Evolutionary conservation across 2,797 vertebrate genomes (phyloP), one percentile per base, ranked within the genome.

Genomic region (Tiaroga cobitis): DNA sequence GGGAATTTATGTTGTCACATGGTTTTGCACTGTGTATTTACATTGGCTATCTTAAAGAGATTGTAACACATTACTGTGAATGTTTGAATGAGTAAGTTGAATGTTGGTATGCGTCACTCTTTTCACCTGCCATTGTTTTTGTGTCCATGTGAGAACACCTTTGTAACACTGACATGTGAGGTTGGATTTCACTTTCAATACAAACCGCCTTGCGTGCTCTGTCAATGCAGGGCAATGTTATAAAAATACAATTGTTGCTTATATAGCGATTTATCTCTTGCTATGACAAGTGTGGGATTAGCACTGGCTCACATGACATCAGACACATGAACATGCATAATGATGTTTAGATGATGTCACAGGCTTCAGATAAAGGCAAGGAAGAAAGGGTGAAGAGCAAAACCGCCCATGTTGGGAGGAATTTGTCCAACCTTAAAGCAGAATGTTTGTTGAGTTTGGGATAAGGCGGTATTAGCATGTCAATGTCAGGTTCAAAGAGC

Each of bases 401-500:
- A 85, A 83, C 34, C 18, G 16, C 43, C 70, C 61, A 51, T 41
- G 49, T 49, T 61, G 26, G 18, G 54, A 82, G 70, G 16, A 65
- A 75, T 72, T 80, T 49, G 41, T 81, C 83, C 34, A 68, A 29
- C 32, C 21, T 93, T 32, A 88, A 91, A 89, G 87, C 86, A 90
- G 89, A 92, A 88, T 84, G 90, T 91, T 91, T 93, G 92, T 93
- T 93, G 92, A 92, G 88, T 93, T 93, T 54, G 74, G 91, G 92
- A 93, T 95, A 94, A 93, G 56, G 84, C 82, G 84, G 90, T 91
- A 93, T 94, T 93, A 93, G 87, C 89, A 90, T 88, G 88, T 88
- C 90, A 88, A 90, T 94, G 92, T 94, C 93, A 93, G 93, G 91
- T 93, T 92, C 77, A 91, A 93, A 93, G 81, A 91, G 87, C 85